Evolutionary conservation across 2,888 invertebrate species (phyloP).

Genomic region (Brenthis ino): DNA sequence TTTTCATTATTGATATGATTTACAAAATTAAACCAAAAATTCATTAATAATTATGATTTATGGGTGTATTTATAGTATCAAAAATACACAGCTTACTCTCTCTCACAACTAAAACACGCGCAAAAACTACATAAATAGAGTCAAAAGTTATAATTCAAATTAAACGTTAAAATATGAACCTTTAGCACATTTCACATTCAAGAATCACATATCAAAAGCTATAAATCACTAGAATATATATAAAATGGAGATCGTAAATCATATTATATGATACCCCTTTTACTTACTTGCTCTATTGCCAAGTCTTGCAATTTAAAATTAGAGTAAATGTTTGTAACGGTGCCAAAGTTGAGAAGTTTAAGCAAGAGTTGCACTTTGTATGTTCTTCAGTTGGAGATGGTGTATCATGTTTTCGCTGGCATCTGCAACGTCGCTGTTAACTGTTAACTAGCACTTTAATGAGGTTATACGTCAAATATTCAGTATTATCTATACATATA

Average conservation of each 20-base stretch:
- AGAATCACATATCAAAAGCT: slow-evolving; percentile 21
- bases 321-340: slow-evolving; percentile 38
- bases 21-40: too few relatives aligned
- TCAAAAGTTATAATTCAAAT: slow-evolving; percentile 14
- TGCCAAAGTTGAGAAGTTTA: slow-evolving; percentile 35
- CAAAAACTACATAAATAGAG: background rate
- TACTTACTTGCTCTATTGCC: slow-evolving; percentile 38
- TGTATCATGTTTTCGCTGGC: slow-evolving; percentile 25
- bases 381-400: slow-evolving; percentile 6
- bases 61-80: too few relatives aligned
- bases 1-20: too few relatives aligned
- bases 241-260: slow-evolving; percentile 37
- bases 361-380: slow-evolving; percentile 28
- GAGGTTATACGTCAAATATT: slow-evolving; percentile 7
- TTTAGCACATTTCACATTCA: slow-evolving; percentile 27
- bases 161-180: slow-evolving; percentile 9
- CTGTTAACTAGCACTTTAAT: slow-evolving; percentile 17
- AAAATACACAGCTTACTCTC: too few relatives aligned
- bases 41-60: too few relatives aligned
- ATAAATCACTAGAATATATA: slow-evolving; percentile 36
- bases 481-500: too few relatives aligned
- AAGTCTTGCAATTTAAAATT: slow-evolving; percentile 39
- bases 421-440: slow-evolving; percentile 19
- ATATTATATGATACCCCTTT: slow-evolving; percentile 30
- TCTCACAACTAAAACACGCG: too few relatives aligned